Evolutionary conservation across 2,888 invertebrate genomes (phyloP).

Genomic region (Sarcophaga rosellei): DNA sequence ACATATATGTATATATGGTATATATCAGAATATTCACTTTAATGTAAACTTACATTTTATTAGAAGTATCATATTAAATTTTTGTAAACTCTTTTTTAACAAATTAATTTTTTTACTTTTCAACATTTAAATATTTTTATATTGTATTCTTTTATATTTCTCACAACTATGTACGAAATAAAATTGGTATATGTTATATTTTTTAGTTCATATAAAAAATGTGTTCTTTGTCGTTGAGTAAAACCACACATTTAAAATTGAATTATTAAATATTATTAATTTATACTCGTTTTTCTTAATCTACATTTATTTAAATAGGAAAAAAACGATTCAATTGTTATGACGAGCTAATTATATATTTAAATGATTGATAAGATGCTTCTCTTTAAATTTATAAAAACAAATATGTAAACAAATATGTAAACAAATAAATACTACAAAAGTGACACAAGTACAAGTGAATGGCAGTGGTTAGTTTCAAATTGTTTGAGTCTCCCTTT

Average conservation of each 20-base stretch:
- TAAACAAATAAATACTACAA: neutral
- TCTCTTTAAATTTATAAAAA: neutral
- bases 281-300: slow-evolving; percentile 48
- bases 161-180: neutral
- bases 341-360: slow-evolving; percentile 25
- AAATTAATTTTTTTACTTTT: neutral
- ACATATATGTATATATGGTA: neutral
- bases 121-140: slow-evolving; percentile 2
- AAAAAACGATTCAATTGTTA: slow-evolving; percentile 24
- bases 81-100: slow-evolving; percentile 6
- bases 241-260: slow-evolving; percentile 46
- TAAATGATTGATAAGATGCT: slow-evolving; percentile 18
- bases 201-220: neutral
- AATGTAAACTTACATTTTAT: slow-evolving; percentile 52
- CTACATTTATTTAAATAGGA: slow-evolving; percentile 23
- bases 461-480: neutral
- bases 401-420: neutral
- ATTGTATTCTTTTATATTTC: slow-evolving; percentile 6
- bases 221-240: slow-evolving; percentile 45
- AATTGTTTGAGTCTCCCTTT: neutral
- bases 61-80: slow-evolving; percentile 28
- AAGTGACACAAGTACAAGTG: neutral
- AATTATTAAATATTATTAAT: slow-evolving; percentile 41
- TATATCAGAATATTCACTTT: too few relatives aligned
- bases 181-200: neutral